Evolutionary conservation across 2,888 invertebrate species (phyloP).

Genomic region (Yponomeuta evonymella): DNA sequence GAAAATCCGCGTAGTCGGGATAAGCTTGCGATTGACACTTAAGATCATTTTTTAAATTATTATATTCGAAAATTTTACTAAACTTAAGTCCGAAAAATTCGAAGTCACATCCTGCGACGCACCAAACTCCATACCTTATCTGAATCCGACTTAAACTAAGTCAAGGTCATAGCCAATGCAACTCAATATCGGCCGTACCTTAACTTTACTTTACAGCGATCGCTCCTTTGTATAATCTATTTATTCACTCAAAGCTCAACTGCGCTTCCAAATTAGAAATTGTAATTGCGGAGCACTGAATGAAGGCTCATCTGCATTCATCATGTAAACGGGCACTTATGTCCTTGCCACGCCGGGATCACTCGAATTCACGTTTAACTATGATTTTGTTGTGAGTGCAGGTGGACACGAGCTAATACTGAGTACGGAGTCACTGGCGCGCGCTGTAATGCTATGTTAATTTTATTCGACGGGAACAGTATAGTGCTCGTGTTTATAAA

Average conservation of each 20-base stretch:
- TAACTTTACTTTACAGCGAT: background rate
- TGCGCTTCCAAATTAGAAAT: conserved; percentile 40
- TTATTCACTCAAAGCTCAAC: conserved; percentile 29
- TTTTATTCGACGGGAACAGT: background rate
- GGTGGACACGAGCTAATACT: background rate
- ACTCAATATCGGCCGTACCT: too few relatives aligned
- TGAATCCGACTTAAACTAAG: too few relatives aligned
- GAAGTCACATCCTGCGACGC: too few relatives aligned
- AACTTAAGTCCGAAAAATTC: too few relatives aligned
- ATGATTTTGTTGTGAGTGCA: conserved; percentile 1
- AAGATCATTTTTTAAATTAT: too few relatives aligned
- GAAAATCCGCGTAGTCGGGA: too few relatives aligned
- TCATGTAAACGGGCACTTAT: conserved; percentile 22
- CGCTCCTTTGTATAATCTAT: background rate
- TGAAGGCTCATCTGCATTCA: conserved; percentile 45
- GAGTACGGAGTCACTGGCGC: background rate
- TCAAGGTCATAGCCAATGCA: too few relatives aligned
- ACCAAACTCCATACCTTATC: too few relatives aligned
- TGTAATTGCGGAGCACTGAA: conserved; percentile 42
- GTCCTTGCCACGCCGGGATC: conserved; percentile 3
- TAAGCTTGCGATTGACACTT: too few relatives aligned
- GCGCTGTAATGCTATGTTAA: background rate
- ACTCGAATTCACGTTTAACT: conserved; percentile 7
- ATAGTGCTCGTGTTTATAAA: too few relatives aligned
- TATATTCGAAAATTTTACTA: too few relatives aligned